Conservation (phyloP, 2,113 vertebrate species). For the Collichthys lucidus region DNA sequence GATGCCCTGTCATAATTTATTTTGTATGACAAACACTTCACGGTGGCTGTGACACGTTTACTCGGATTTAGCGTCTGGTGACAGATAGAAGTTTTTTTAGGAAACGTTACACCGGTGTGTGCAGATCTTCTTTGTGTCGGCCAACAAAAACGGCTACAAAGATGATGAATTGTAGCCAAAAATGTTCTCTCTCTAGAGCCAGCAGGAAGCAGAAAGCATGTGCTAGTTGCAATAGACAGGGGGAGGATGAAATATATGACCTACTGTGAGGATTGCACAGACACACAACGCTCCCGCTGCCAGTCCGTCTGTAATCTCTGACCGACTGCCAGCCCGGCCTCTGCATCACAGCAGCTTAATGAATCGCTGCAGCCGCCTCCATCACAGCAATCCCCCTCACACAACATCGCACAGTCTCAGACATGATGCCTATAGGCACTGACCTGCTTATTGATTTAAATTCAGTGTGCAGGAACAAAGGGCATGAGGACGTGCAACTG, state of each 20-base stretch:
- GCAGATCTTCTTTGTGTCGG: constrained; percentile 10
- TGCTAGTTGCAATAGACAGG: constrained; percentile 8
- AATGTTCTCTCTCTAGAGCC: constrained; percentile 26
- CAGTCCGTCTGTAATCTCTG: constrained; percentile 75
- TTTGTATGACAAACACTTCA: constrained; percentile 23
- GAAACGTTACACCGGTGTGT: neutral
- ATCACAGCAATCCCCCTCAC: constrained; percentile 67
- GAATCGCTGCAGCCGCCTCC: constrained; percentile 62
- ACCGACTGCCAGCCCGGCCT: constrained; percentile 65
- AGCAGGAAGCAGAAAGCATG: constrained; percentile 16
- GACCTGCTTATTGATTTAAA: constrained; percentile 72
- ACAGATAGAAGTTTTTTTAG: constrained; percentile 18
- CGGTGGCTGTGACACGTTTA: constrained; percentile 20
- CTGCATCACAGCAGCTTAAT: constrained; percentile 77
- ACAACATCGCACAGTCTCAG: constrained; percentile 30
- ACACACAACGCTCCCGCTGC: constrained; percentile 23
- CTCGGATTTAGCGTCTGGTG: constrained; percentile 40
- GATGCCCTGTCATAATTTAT: constrained; percentile 29
- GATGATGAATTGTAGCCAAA: constrained; percentile 2
- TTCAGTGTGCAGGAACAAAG: constrained; percentile 8
- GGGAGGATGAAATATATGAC: constrained; percentile 37
- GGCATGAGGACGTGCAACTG: constrained; percentile 12
- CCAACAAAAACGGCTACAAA: neutral
- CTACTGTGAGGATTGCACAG: constrained; percentile 60
- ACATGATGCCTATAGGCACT: constrained; percentile 57